Base-by-base conservation (phyloP, 2,888 invertebrate genomes). In the Alentia gelatinosa region DNA sequence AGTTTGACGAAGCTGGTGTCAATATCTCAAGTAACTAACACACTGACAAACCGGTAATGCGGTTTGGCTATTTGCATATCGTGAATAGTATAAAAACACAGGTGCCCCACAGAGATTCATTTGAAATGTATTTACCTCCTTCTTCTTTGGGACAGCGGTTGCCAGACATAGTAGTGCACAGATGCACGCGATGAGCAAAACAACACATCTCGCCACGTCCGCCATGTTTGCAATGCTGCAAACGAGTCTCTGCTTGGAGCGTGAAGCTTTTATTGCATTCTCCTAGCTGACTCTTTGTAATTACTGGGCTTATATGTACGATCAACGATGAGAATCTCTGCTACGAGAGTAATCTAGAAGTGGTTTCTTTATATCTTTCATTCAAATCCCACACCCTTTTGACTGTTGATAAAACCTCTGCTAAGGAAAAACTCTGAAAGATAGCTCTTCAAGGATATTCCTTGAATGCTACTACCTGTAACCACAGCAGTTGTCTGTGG, bases 71-170 rank as follows among this genome's bases (percentile, higher is more conserved):
- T n/a, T n/a, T n/a, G n/a, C n/a, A n/a, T n/a, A n/a, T n/a, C n/a
- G n/a, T n/a, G n/a, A n/a, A n/a, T n/a, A n/a, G n/a, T n/a, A n/a
- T n/a, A n/a, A n/a, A n/a, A n/a, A n/a, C n/a, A n/a, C n/a, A n/a
- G n/a, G n/a, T n/a, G n/a, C n/a, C n/a, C n/a, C n/a, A n/a, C n/a
- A n/a, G n/a, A n/a, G n/a, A n/a, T n/a, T n/a, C n/a, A n/a, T n/a
- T n/a, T n/a, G n/a, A n/a, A 7, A 42, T 86, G 40, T 37, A 75
- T 40, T 74, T 63, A 89, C 89, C n/a, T 89, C 89, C 33, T 89
- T 89, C 40, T 89, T 89, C 42, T 75, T 68, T 0, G 89, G 89
- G 23, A 89, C 89, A 26, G 89, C 89, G 7, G 3, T 26, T 26
- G 75, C 1, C 15, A 40, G 15, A 30, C 89, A 89, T 40, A 89